phyloP scores from a whole-genome alignment of 2,113 vertebrate species.

The Pampusana beccarii region DNA sequence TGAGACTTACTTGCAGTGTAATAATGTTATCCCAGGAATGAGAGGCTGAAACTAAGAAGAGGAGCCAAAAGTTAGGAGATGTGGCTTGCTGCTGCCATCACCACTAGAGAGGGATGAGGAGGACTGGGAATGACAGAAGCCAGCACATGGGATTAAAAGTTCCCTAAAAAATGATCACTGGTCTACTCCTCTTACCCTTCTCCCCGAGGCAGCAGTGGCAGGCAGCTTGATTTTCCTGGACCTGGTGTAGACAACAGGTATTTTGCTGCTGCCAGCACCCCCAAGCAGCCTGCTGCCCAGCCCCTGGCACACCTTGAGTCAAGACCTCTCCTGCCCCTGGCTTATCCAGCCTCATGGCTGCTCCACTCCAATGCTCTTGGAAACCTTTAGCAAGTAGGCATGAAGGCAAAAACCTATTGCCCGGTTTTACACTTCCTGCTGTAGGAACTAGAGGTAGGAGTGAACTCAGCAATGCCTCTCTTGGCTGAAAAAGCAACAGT shows the following conservation, averaged over 20 bases:
- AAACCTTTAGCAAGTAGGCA: background rate
- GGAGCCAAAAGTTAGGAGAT: background rate
- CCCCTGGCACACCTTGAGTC: fast-evolving
- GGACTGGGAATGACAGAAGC: background rate
- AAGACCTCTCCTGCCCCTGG: background rate
- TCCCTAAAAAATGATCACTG: background rate
- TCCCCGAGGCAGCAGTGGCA: background rate
- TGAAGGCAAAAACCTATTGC: background rate
- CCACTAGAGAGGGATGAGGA: background rate
- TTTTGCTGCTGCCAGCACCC: background rate
- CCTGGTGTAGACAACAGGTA: background rate
- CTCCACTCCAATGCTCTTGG: fast-evolving
- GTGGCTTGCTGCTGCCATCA: background rate
- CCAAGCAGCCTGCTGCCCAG: background rate
- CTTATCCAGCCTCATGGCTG: background rate
- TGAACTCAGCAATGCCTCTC: background rate
- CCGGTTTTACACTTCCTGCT: background rate
- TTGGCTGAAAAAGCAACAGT: background rate
- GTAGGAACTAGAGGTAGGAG: background rate
- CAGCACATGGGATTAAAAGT: background rate
- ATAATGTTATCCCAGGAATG: background rate
- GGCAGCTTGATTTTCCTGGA: background rate
- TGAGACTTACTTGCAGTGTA: fast-evolving
- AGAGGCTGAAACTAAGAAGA: background rate
- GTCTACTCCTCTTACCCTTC: background rate